phyloP scores from a whole-genome alignment of 2,113 vertebrate species.

The Hippocampus comes region DNA sequence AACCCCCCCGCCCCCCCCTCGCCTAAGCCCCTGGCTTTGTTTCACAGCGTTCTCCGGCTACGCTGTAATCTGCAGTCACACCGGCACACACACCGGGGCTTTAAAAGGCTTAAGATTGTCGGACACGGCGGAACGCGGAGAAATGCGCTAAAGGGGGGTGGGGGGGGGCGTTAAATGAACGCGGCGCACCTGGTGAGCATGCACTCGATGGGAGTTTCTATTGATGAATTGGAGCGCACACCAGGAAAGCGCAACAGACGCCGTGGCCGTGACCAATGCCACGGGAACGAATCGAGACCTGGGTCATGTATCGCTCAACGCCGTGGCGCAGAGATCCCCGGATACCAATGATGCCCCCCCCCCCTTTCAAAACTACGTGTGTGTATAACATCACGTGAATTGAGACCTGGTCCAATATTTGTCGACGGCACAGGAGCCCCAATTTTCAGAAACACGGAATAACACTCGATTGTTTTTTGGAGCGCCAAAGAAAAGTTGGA shows the following conservation, averaged over 20 bases:
- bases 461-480: too few relatives aligned
- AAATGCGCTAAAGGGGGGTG: slow-evolving; percentile 28
- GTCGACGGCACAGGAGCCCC: too few relatives aligned
- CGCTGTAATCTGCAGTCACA: slow-evolving; percentile 45
- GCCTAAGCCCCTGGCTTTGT: slow-evolving; percentile 54
- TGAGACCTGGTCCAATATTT: too few relatives aligned
- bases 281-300: not conserved
- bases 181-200: not conserved
- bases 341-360: too few relatives aligned
- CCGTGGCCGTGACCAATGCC: not conserved
- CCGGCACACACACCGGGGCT: slow-evolving; percentile 28
- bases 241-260: not conserved
- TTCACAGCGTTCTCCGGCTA: slow-evolving; percentile 45
- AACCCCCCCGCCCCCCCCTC: slow-evolving; percentile 15
- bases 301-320: too few relatives aligned
- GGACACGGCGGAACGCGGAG: slow-evolving; percentile 40
- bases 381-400: too few relatives aligned
- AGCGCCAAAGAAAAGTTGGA: too few relatives aligned
- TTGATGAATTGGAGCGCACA: not conserved
- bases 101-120: slow-evolving; percentile 54
- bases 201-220: not conserved
- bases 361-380: too few relatives aligned
- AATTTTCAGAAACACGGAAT: too few relatives aligned
- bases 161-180: slow-evolving; percentile 24
- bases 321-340: too few relatives aligned